Percentiles rank a stretch among this genome's conserved stretches.
phyloP scores from a whole-genome alignment of 2,797 vertebrate genomes.

The Microctenopoma lineatum region DNA sequence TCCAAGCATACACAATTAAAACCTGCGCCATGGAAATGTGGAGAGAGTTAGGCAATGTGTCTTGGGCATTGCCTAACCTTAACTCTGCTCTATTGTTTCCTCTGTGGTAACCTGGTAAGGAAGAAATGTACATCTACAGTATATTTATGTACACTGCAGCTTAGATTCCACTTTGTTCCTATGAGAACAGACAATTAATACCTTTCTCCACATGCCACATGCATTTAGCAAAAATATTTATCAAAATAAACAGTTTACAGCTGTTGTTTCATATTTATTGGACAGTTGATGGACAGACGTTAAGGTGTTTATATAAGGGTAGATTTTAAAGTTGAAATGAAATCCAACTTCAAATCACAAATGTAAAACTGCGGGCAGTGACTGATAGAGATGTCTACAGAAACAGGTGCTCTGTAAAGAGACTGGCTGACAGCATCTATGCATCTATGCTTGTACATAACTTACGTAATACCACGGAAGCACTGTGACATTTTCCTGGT shows the following conservation, averaged over 20 bases:
- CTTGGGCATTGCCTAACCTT: slow-evolving; percentile 51
- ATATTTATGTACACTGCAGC: slow-evolving; percentile 44
- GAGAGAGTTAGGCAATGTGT: slow-evolving; percentile 52
- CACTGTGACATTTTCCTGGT: not conserved
- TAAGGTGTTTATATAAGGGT: not conserved
- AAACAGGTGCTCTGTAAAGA: slow-evolving; percentile 59
- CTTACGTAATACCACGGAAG: not conserved
- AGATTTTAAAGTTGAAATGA: not conserved
- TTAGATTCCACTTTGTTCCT: slow-evolving; percentile 38
- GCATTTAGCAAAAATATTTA: too few species aligned
- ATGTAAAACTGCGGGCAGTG: not conserved
- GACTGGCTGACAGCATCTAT: slow-evolving; percentile 17
- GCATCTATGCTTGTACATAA: not conserved
- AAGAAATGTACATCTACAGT: slow-evolving; percentile 34
- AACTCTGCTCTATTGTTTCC: slow-evolving; percentile 68
- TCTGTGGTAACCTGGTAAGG: slow-evolving; percentile 63
- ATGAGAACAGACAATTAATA: slow-evolving; percentile 6
- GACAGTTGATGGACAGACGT: not conserved
- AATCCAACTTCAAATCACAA: not conserved
- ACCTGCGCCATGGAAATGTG: slow-evolving; percentile 64
- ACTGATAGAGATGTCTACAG: slow-evolving; percentile 42
- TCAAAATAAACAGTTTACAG: too few species aligned
- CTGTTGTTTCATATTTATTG: too few species aligned
- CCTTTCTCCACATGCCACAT: not conserved
- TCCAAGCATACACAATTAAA: slow-evolving; percentile 64